Evolutionary conservation across 2,888 invertebrate genomes (phyloP), one percentile per base, ranked within the genome.

Genomic region (Halictus ligatus): DNA sequence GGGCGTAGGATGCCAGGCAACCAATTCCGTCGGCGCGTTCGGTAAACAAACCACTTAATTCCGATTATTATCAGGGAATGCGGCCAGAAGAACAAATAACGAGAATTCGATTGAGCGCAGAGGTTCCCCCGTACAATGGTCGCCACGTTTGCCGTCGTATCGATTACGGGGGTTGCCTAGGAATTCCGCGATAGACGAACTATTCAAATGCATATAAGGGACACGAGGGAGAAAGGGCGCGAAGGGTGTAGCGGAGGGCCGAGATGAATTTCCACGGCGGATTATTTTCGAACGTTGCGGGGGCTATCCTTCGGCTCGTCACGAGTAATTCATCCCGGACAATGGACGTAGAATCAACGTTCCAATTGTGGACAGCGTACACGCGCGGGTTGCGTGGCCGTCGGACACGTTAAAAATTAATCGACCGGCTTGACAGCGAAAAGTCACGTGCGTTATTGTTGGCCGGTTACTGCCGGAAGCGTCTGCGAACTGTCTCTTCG

Each of bases 151-250:
- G 4, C 6, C 73, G 43, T 21, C 40, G 67, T 74, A 82, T 81
- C 77, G 83, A 84, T 84, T 74, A 58, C 82, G 73, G 35, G 35
- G 48, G 76, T 75, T 29, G 74, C 46, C 48, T 25, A n/a, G 58
- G 18, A 77, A 74, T 74, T 15, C 58, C 54, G 7, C 67, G 74
- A 58, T 18, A 18, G 76, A 83, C 35, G 60, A 83, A 21, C 69
- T 69, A 82, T 84, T 83, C 84, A 78, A 74, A 84, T 84, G 84
- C 74, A 84, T 78, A 75, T 74, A 84, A 77, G 73, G 73, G 29
- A 15, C 12, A 60, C 13, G 7, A 15, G 25, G 13, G 64, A 2
- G 25, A 6, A 29, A 13, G 60, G 60, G 60, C 13, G 15, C 1
- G 25, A 13, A 13, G 6, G 25, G 18, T 1, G 12, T 25, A 8